Percentiles rank a stretch among this genome's conserved stretches.
Evolutionary conservation across 2,797 vertebrate genomes (phyloP).

Genomic region (Zenarchopterus dispar): DNA sequence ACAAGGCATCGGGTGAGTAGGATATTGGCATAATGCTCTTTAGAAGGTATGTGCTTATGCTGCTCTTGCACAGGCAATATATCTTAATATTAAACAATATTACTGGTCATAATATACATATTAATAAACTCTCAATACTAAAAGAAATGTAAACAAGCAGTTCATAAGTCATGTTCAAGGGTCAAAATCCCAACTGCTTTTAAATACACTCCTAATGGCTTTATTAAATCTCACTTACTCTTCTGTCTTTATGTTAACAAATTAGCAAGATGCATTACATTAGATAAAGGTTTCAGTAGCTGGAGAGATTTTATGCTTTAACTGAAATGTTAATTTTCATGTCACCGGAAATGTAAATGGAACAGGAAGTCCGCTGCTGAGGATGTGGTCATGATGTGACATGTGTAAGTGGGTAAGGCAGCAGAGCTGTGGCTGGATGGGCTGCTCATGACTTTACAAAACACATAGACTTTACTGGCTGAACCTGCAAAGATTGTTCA

Average conservation of each 20-base stretch:
- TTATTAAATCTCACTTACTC: not conserved
- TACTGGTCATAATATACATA: no score
- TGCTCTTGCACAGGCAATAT: slow-evolving; percentile 1
- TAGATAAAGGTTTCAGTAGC: not conserved
- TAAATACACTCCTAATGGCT: not conserved
- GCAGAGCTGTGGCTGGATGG: slow-evolving; percentile 10
- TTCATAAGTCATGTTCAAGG: no score
- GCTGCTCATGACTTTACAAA: slow-evolving; percentile 5
- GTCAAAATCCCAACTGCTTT: no score
- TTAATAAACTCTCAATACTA: no score
- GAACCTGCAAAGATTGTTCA: slow-evolving; percentile 1
- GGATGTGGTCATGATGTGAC: slow-evolving; percentile 62
- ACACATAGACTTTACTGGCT: slow-evolving; percentile 1
- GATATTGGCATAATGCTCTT: slow-evolving; percentile 1
- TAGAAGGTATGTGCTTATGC: not conserved
- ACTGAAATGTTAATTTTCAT: slow-evolving; percentile 10
- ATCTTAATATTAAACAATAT: not conserved
- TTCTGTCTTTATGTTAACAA: not conserved
- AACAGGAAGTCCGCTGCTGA: slow-evolving; percentile 43
- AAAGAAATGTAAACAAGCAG: no score
- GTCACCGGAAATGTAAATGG: slow-evolving; percentile 54
- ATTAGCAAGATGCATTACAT: not conserved
- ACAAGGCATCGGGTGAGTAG: not conserved
- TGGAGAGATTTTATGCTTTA: slow-evolving; percentile 2
- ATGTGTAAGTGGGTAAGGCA: not conserved